A percentile compares a stretch with the other conserved stretches of the same genome.
phyloP scores from a whole-genome alignment of 2,888 invertebrate genomes.

The Physocephala rufipes region DNA sequence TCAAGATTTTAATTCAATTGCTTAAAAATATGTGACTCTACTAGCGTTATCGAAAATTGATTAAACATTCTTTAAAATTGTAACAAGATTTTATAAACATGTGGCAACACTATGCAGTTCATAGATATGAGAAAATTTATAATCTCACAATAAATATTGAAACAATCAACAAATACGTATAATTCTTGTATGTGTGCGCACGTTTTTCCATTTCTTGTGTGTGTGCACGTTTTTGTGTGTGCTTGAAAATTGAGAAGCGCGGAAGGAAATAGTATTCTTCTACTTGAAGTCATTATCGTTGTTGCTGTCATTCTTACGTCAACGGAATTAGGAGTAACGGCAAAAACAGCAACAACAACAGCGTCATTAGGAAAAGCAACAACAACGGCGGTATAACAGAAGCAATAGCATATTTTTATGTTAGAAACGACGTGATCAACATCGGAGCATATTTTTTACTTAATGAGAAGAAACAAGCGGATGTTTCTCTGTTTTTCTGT shows the following conservation, averaged over 20 bases:
- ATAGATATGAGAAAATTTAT: constrained; percentile 1
- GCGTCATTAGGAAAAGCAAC: too few species aligned
- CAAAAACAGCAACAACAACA: too few species aligned
- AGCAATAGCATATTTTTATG: neutral
- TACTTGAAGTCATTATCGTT: neutral
- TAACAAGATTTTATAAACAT: constrained; percentile 12
- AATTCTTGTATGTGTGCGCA: too few species aligned
- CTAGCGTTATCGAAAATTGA: too few species aligned
- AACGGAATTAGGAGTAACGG: constrained; percentile 12
- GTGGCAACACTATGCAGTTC: neutral
- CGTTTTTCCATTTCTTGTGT: too few species aligned
- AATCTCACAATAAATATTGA: too few species aligned
- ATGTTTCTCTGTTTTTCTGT: too few species aligned
- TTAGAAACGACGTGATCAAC: constrained; percentile 29
- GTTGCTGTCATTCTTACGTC: constrained; percentile 7
- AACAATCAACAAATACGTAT: too few species aligned
- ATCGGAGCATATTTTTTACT: constrained; percentile 32
- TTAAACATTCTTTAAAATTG: constrained; percentile 14
- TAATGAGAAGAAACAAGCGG: constrained; percentile 13
- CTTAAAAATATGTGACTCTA: too few species aligned
- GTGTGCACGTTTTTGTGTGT: too few species aligned
- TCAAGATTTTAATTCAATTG: too few species aligned
- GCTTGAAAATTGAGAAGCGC: neutral
- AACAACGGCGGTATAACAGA: too few species aligned
- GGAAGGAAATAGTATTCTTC: neutral